These are phyloP conservation scores for Operophtera brumata DNA, from an alignment of 2,888 invertebrate species.

Conservation along the genomic window DNA sequence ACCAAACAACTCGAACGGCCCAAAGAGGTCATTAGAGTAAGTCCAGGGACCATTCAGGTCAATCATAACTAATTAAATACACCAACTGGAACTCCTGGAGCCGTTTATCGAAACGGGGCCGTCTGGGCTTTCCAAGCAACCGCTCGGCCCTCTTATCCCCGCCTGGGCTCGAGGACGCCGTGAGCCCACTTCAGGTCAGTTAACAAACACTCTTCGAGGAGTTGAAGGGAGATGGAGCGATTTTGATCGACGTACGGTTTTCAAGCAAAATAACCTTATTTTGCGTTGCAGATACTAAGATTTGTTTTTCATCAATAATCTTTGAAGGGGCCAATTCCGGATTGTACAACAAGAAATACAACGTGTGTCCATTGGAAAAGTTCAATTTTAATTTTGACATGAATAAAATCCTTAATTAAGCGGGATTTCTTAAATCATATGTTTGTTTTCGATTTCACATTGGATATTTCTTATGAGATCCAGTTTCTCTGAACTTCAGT, in stretches of 20 bases:
- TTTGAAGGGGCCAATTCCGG: too few relatives aligned
- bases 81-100: background rate
- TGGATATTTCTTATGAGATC: too few relatives aligned
- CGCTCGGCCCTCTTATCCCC: slow-evolving; percentile 10
- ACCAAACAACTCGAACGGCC: background rate
- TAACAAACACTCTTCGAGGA: slow-evolving; percentile 38
- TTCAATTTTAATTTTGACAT: too few relatives aligned
- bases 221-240: background rate
- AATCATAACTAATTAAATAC: slow-evolving; percentile 12
- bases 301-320: too few relatives aligned
- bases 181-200: slow-evolving; percentile 32
- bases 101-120: background rate
- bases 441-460: too few relatives aligned
- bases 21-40: background rate
- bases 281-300: too few relatives aligned
- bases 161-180: slow-evolving; percentile 8
- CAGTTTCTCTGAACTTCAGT: too few relatives aligned
- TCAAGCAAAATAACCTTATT: too few relatives aligned
- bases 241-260: background rate
- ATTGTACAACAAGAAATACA: too few relatives aligned
- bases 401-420: too few relatives aligned
- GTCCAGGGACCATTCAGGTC: background rate
- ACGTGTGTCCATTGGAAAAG: too few relatives aligned
- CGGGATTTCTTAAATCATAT: too few relatives aligned
- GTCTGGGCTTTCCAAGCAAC: slow-evolving; percentile 4